phyloP scores from a whole-genome alignment of 2,113 vertebrate species.

The Stictonetta naevosa region DNA sequence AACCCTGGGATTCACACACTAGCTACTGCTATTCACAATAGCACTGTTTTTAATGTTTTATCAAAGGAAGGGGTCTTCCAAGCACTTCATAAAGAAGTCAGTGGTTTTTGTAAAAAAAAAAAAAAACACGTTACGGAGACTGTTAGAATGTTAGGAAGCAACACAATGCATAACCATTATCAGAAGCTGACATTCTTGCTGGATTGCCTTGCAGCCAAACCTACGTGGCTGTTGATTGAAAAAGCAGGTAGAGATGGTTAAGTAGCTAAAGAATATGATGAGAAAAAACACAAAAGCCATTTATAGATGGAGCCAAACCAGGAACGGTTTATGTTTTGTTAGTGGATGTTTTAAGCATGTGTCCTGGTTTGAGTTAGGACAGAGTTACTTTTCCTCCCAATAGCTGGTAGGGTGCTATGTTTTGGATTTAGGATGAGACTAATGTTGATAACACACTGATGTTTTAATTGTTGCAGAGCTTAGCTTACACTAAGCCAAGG shows the following conservation, averaged over 20 bases:
- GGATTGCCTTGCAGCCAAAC: neutral
- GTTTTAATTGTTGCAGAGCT: too few relatives aligned
- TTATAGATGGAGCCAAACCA: neutral
- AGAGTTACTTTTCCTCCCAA: too few relatives aligned
- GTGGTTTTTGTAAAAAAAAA: neutral
- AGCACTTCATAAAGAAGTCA: neutral
- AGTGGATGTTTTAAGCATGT: fast-evolving
- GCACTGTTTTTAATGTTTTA: neutral
- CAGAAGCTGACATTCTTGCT: too few relatives aligned
- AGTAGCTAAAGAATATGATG: neutral
- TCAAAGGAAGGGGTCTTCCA: neutral
- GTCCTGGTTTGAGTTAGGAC: too few relatives aligned
- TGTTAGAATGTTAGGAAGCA: neutral
- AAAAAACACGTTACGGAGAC: too few relatives aligned
- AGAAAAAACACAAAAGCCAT: neutral
- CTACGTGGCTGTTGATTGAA: neutral
- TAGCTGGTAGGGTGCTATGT: too few relatives aligned
- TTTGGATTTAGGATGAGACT: too few relatives aligned
- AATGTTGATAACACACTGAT: too few relatives aligned
- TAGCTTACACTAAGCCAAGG: too few relatives aligned
- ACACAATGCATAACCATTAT: fast-evolving
- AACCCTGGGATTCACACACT: neutral
- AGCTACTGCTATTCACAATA: neutral
- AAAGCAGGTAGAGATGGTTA: neutral
- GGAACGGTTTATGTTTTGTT: neutral